Evolutionary conservation across 2,113 vertebrate genomes (phyloP), one percentile per base, ranked within the genome.

Genomic region (Chionis minor): DNA sequence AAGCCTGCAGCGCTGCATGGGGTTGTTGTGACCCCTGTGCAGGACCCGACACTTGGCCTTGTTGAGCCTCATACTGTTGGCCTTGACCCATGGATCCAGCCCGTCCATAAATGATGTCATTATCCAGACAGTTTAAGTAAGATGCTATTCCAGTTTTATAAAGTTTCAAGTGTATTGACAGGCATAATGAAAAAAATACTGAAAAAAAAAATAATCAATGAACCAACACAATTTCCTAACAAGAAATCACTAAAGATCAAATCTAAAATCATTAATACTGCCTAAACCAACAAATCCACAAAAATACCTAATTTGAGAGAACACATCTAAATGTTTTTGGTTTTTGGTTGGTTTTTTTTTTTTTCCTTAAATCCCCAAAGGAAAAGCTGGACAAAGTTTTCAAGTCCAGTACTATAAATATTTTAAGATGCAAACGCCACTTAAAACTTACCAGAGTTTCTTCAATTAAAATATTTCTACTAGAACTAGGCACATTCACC

Each of bases 31-130:
- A 38, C 9, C 6, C 5, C 61, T 65, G 32, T 1, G 30, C 45
- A 81, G 23, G 74, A 52, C 22, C 7, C 1, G 0, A 22, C 18
- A 49, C 42, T 56, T 4, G 4, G 30, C 23, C 23, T 40, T 77
- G 32, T 0, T 62, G 30, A 54, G 44, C 4, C 12, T 42, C 38
- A 32, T 8, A 52, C 7, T 32, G 4, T 0, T 54, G 27, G 52
- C 40, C 63, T 61, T 3, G 4, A 51, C 26, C 59, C 67, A 77
- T 1, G 0, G 1, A 73, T 20, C 47, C 45, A 78, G 40, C 30
- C 40, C 58, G 32, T 51, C 47, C 14, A 19, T n/a, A 47, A 75
- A 59, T 22, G 32, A 52, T 3, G 6, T 18, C 10, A 3, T 42
- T 79, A 56, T 26, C 20, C 47, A 56, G 38, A 59, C 6, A 83